Conservation (phyloP, 2,797 vertebrate species). For the Smutsia temminckii region DNA sequence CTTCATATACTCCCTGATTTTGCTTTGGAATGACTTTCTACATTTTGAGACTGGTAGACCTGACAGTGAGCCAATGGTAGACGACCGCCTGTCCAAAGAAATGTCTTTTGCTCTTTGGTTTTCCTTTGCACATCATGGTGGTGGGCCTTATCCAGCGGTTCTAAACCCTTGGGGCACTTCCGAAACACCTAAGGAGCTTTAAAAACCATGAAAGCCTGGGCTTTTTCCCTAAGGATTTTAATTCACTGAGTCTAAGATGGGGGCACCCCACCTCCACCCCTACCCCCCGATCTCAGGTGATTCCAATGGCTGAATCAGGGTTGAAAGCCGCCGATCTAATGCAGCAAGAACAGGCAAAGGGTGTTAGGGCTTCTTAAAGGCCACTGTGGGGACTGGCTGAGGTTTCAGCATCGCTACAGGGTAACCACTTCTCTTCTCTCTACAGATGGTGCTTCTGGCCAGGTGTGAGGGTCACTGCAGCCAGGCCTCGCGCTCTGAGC, state of each 20-base stretch:
- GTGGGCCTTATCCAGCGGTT: neutral
- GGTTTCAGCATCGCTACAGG: neutral
- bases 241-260: neutral
- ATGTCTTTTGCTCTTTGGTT: neutral
- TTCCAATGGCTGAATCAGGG: neutral
- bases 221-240: neutral
- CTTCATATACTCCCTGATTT: constrained; percentile 13
- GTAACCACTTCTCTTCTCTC: constrained; percentile 56
- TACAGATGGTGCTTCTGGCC: constrained; percentile 96
- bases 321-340: neutral
- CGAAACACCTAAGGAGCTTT: neutral
- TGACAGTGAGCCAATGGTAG: neutral
- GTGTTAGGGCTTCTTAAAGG: neutral
- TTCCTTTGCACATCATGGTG: neutral
- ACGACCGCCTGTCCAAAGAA: neutral
- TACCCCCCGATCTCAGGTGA: neutral
- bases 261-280: too few species aligned
- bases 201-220: neutral
- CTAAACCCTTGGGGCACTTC: neutral
- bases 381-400: neutral
- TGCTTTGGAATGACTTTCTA: neutral
- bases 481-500: constrained; percentile 94
- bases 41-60: neutral
- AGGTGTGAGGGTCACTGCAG: constrained; percentile 97
- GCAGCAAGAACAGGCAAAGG: neutral